Evolutionary conservation across 2,797 vertebrate species (phyloP).

Genomic region (Myripristis murdjan): DNA sequence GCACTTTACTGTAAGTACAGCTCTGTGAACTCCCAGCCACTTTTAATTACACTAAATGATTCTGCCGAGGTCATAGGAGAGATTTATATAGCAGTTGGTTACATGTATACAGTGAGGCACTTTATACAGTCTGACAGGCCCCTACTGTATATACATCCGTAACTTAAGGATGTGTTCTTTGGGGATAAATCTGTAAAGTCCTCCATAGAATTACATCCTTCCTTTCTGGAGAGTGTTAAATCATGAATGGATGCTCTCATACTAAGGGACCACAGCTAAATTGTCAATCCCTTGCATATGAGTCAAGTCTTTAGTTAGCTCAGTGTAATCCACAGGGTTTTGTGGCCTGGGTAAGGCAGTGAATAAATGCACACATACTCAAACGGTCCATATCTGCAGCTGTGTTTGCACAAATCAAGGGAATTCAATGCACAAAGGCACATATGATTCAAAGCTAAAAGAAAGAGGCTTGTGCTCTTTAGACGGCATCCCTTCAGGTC

Average conservation of each 20-base stretch:
- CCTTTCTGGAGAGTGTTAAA: conserved; percentile 64
- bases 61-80: conserved; percentile 1
- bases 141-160: conserved; percentile 61
- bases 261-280: conserved; percentile 32
- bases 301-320: conserved; percentile 62
- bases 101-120: conserved; percentile 16
- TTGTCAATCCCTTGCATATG: conserved; percentile 44
- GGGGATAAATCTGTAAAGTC: conserved; percentile 65
- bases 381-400: conserved; percentile 48
- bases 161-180: conserved; percentile 58
- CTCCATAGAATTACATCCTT: conserved; percentile 52
- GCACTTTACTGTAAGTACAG: conserved; percentile 84
- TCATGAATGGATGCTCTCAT: conserved; percentile 73
- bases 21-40: conserved; percentile 6
- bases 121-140: conserved; percentile 55
- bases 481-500: conserved; percentile 26
- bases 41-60: conserved; percentile 18
- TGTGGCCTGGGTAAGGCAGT: conserved; percentile 44
- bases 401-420: conserved; percentile 63
- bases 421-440: conserved; percentile 37
- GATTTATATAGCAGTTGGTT: conserved; percentile 41
- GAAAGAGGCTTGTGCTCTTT: conserved; percentile 37
- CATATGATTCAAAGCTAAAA: conserved; percentile 41
- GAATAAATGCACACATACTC: conserved; percentile 49
- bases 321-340: conserved; percentile 63